phyloP scores from a whole-genome alignment of 2,113 vertebrate species.

The Neogale vison region DNA sequence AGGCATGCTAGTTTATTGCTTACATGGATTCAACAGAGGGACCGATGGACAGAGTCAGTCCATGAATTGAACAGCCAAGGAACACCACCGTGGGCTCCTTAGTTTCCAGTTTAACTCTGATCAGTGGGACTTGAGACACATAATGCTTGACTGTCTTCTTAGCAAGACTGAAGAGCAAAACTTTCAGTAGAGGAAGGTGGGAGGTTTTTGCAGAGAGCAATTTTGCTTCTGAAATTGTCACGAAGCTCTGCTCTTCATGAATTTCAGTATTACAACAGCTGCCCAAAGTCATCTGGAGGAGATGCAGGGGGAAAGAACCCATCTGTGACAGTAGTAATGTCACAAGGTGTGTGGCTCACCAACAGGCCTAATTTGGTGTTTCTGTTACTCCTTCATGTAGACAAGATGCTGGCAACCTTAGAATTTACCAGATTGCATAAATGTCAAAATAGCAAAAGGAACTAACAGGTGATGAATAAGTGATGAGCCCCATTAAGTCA shows the following conservation, averaged over 20 bases:
- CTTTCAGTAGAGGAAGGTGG: neutral
- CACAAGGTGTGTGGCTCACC: neutral
- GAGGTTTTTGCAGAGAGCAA: neutral
- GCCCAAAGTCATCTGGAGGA: neutral
- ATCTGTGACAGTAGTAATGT: neutral
- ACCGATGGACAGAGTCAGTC: neutral
- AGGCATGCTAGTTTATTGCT: neutral
- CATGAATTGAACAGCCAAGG: neutral
- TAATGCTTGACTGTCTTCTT: neutral
- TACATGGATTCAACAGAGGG: neutral
- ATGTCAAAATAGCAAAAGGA: neutral
- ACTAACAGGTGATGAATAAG: neutral
- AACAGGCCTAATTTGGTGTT: neutral
- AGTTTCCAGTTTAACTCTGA: neutral
- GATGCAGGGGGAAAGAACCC: neutral
- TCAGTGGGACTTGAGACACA: neutral
- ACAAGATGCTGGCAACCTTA: neutral
- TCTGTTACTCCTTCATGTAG: neutral
- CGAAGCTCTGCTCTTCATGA: neutral
- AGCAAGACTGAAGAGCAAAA: neutral
- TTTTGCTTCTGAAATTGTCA: slow-evolving; percentile 13
- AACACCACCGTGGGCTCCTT: neutral
- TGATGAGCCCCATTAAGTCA: neutral
- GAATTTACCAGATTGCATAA: neutral
- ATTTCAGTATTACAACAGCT: neutral